phyloP scores from a whole-genome alignment of 2,113 vertebrate genomes.

The Chaenocephalus aceratus region DNA sequence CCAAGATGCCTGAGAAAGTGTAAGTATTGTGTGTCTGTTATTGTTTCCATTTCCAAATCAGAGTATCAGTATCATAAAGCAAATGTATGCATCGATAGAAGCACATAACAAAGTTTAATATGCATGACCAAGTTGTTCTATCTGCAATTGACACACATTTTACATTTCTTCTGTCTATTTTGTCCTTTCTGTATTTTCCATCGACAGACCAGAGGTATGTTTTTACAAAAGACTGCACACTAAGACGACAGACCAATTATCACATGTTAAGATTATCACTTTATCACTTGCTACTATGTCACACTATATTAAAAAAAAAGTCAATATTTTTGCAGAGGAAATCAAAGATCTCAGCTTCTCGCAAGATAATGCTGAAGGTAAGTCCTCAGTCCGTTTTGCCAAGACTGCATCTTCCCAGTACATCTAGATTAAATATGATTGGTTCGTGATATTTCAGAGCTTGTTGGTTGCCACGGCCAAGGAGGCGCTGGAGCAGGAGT shows the following conservation, averaged over 20 bases:
- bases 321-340: constrained; percentile 82
- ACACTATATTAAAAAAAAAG: background rate
- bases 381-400: background rate
- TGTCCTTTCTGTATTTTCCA: background rate
- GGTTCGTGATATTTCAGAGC: constrained; percentile 83
- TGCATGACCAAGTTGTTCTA: background rate
- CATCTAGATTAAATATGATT: background rate
- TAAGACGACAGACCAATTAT: background rate
- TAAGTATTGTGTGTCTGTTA: constrained; percentile 73
- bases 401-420: background rate
- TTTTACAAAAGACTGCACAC: background rate
- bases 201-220: constrained; percentile 81
- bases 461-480: constrained; percentile 95
- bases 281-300: no score
- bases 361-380: constrained; percentile 95
- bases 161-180: background rate
- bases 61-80: constrained; percentile 6
- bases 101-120: background rate
- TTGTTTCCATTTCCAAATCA: constrained; percentile 47
- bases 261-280: no score
- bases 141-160: background rate
- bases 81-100: constrained; percentile 47
- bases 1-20: constrained; percentile 83
- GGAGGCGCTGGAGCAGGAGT: constrained; percentile 93
- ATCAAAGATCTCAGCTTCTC: constrained; percentile 96